Conservation (phyloP, 2,797 vertebrate genomes). For the Trachurus trachurus region DNA sequence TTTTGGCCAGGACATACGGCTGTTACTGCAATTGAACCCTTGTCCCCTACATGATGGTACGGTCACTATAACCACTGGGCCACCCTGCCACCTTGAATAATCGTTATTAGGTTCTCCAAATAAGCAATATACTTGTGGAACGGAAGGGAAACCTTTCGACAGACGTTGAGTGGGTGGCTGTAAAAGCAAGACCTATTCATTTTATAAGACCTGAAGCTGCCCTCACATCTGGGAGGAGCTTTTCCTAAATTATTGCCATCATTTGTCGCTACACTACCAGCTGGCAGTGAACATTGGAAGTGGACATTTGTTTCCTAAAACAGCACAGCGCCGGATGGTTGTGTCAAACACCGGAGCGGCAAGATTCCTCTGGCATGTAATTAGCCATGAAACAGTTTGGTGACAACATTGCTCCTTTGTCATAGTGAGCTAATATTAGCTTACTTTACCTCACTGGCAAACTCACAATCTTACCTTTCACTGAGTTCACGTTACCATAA, state of each 20-base stretch:
- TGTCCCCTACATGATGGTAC: conserved; percentile 72
- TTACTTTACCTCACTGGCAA: conserved; percentile 71
- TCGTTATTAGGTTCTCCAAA: conserved; percentile 79
- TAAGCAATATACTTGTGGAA: conserved; percentile 79
- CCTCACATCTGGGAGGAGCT: conserved; percentile 76
- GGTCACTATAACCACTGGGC: conserved; percentile 69
- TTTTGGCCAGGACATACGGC: conserved; percentile 55
- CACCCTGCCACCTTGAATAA: conserved; percentile 66
- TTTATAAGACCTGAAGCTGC: conserved; percentile 77
- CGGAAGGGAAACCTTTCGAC: conserved; percentile 82
- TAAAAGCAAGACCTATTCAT: conserved; percentile 77
- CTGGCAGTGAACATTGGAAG: conserved; percentile 73
- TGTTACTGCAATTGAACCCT: conserved; percentile 76
- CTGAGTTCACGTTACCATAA: conserved; percentile 35
- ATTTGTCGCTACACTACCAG: conserved; percentile 79
- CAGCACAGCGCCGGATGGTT: conserved; percentile 53
- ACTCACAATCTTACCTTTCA: conserved; percentile 48
- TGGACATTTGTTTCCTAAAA: conserved; percentile 79
- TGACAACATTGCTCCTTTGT: conserved; percentile 67
- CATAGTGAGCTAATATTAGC: conserved; percentile 76
- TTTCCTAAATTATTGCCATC: conserved; percentile 80
- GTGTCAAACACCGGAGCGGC: conserved; percentile 46
- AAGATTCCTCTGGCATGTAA: conserved; percentile 52
- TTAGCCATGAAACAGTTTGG: conserved; percentile 55
- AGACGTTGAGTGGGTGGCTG: conserved; percentile 75